These are phyloP conservation scores for Temnothorax longispinosus DNA, from an alignment of 1,140 invertebrate genomes.

Conservation along the genomic window DNA sequence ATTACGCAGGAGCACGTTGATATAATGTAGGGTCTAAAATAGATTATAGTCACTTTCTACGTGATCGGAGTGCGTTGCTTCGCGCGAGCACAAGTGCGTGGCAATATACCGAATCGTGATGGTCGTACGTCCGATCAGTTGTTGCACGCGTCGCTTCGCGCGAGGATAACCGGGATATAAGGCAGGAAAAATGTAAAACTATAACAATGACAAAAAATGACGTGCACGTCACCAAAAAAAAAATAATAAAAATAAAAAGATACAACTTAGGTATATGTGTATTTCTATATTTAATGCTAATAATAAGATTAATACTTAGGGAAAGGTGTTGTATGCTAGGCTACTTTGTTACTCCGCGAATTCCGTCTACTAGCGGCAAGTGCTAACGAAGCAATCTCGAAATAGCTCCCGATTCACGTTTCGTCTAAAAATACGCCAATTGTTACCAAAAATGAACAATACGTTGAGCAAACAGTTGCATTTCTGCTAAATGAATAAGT, in stretches of 20 bases:
- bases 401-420: slow-evolving; percentile 34
- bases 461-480: neutral
- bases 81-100: neutral
- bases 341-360: slow-evolving; percentile 29
- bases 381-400: slow-evolving; percentile 15
- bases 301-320: neutral
- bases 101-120: no score
- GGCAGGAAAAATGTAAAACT: neutral
- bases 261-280: slow-evolving; percentile 32
- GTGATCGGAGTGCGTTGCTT: neutral
- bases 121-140: no score
- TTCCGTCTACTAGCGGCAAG: slow-evolving; percentile 37
- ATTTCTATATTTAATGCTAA: neutral
- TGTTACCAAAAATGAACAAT: slow-evolving; percentile 4
- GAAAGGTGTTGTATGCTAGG: neutral
- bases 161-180: neutral
- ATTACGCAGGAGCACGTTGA: no score
- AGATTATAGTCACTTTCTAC: slow-evolving; percentile 2
- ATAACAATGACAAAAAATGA: slow-evolving; percentile 24
- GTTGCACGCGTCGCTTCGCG: neutral
- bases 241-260: neutral
- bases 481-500: neutral
- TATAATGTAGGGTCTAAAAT: neutral
- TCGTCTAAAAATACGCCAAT: slow-evolving; percentile 32
- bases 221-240: slow-evolving; percentile 41